Evolutionary conservation across 92 coral and sea anemone genomes (phyloP), one percentile per base, ranked within the genome.

Genomic region (Umimayanthus chanpuru): DNA sequence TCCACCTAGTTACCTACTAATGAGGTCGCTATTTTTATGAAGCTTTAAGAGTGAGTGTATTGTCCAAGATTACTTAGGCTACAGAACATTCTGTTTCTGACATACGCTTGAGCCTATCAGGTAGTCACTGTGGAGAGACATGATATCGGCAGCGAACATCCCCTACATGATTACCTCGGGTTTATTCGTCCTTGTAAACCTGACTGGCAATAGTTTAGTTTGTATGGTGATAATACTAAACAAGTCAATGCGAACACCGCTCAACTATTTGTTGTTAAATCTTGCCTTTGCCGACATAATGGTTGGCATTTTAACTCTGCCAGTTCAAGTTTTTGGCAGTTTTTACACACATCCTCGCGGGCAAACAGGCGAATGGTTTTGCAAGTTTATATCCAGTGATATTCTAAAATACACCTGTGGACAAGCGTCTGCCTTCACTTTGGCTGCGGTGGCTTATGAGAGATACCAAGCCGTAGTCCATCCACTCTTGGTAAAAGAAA

Each of bases 271-370:
- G 9, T 29, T 72, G 41, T 20, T 72, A 30, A 72, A 72, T 72
- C 76, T 72, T 72, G 76, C 76, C 10, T 20, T 72, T 72, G 76
- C 76, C 20, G 76, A 72, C 40, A 72, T 72, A 29, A 72, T 72
- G 76, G 38, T 72, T 2, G 76, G 76, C 21, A 28, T 72, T 72
- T 32, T 72, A 15, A 28, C 76, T 2, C 39, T 72, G 1, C 76
- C 76, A 72, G 76, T 29, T 18, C 39, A 72, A 32, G 76, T 72
- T 11, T 72, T 72, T 72, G 76, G 76, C 0, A 25, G 25, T 28
- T 7, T 72, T 18, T 72, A 72, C 40, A 26, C 21, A 12, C 76
- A 72, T 30, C 76, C 76, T 3, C 38, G 36, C 10, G 76, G 76
- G 5, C 38, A 72, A 11, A 16, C 76, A 72, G 76, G 76, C 16